These are phyloP conservation scores for Gymnosoma rotundatum DNA, from an alignment of 2,888 invertebrate genomes.

Conservation along the genomic window DNA sequence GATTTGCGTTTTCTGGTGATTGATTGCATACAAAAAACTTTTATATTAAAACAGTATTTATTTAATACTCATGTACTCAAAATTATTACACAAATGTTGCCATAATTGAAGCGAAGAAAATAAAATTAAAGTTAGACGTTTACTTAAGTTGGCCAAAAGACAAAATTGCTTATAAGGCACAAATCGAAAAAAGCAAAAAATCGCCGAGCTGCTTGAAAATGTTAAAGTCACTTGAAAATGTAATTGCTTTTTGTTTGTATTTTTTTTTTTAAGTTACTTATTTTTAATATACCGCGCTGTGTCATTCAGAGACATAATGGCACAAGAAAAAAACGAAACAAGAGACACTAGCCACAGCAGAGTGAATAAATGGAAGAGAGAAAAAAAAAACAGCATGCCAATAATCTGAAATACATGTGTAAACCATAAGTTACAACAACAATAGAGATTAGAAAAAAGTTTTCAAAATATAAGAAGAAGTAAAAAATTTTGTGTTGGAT, in stretches of 20 bases:
- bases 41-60: too few relatives aligned
- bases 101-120: constrained; percentile 37
- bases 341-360: neutral
- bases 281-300: constrained; percentile 55
- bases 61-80: constrained; percentile 65
- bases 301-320: constrained; percentile 4
- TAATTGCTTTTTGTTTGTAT: neutral
- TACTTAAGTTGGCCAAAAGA: constrained; percentile 42
- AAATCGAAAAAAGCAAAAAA: neutral
- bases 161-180: constrained; percentile 29
- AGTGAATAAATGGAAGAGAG: neutral
- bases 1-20: constrained; percentile 35
- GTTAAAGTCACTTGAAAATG: neutral
- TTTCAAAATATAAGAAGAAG: neutral
- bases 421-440: constrained; percentile 50
- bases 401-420: constrained; percentile 54
- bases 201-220: constrained; percentile 27
- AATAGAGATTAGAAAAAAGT: constrained; percentile 28
- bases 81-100: constrained; percentile 60
- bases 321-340: too few relatives aligned
- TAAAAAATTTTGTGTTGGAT: constrained; percentile 35
- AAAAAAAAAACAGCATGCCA: constrained; percentile 51
- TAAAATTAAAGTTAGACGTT: constrained; percentile 19
- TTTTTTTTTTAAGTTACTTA: constrained; percentile 55
- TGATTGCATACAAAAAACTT: constrained; percentile 54